These are phyloP conservation scores for Amphiura filiformis DNA, from an alignment of 35 echinoderm and acorn worm species.

Conservation along the genomic window DNA sequence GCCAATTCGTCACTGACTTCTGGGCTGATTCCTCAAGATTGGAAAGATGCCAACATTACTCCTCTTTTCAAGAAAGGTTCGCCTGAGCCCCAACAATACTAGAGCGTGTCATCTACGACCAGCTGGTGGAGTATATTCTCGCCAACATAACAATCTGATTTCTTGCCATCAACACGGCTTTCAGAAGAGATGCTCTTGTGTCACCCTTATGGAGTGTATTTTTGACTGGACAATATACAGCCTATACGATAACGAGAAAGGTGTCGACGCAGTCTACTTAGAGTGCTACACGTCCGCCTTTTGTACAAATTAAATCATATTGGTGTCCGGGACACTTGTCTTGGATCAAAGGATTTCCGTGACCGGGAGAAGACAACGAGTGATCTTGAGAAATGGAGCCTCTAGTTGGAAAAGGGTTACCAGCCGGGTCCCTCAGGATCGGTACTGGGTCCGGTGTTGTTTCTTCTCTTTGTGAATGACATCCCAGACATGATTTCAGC, in stretches of 20 bases:
- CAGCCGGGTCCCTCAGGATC: slow-evolving; percentile 41
- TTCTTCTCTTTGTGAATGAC: slow-evolving; percentile 54
- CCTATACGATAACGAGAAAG: slow-evolving; percentile 12
- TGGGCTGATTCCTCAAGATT: slow-evolving; percentile 51
- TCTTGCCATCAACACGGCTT: slow-evolving; percentile 28
- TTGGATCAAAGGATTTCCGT: slow-evolving; percentile 9
- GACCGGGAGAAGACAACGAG: slow-evolving; percentile 38
- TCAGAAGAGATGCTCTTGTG: too few species aligned
- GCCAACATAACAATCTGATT: background rate
- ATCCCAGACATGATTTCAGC: slow-evolving; percentile 37
- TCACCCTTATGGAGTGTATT: too few species aligned
- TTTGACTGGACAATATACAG: too few species aligned
- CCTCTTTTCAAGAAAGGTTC: too few species aligned
- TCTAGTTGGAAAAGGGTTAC: slow-evolving; percentile 47
- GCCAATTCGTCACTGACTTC: slow-evolving; percentile 18
- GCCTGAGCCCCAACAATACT: too few species aligned
- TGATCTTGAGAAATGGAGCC: slow-evolving; percentile 37
- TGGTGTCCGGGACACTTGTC: slow-evolving; percentile 3
- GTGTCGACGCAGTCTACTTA: slow-evolving; percentile 42
- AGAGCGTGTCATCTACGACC: slow-evolving; percentile 8
- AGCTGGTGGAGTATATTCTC: slow-evolving; percentile 6
- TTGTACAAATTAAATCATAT: slow-evolving; percentile 23
- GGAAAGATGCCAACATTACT: slow-evolving; percentile 53
- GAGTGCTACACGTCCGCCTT: slow-evolving; percentile 26
- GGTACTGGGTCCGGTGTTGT: slow-evolving; percentile 28